Conservation (phyloP, 2,888 invertebrate species). For the Erannis defoliaria region DNA sequence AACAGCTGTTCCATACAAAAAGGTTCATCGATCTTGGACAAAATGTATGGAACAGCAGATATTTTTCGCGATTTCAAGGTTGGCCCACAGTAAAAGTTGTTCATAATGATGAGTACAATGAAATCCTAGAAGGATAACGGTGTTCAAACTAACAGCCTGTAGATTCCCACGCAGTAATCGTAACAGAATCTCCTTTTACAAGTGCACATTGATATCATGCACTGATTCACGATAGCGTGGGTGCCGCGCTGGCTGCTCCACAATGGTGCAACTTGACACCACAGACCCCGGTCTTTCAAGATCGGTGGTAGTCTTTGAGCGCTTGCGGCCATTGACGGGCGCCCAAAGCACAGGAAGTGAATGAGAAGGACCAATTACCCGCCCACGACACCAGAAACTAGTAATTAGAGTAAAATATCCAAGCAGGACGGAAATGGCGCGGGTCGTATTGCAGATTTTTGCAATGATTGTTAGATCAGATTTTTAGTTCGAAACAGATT, state of each 20-base stretch:
- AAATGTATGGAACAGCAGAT: too few relatives aligned
- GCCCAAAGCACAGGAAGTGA: constrained; percentile 83
- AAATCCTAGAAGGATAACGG: too few relatives aligned
- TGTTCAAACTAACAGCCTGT: too few relatives aligned
- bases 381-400: constrained; percentile 83
- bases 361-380: constrained; percentile 83
- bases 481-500: too few relatives aligned
- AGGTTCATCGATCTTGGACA: too few relatives aligned
- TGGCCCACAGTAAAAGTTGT: too few relatives aligned
- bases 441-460: constrained; percentile 41
- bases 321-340: constrained; percentile 59
- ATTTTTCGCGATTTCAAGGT: too few relatives aligned
- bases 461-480: constrained; percentile 18
- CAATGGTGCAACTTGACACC: constrained; percentile 78
- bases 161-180: constrained; percentile 41
- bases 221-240: constrained; percentile 59
- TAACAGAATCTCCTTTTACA: constrained; percentile 34
- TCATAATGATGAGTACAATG: too few relatives aligned
- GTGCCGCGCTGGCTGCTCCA: constrained; percentile 70
- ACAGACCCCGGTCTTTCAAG: constrained; percentile 52
- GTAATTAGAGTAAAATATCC: constrained; percentile 83
- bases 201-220: constrained; percentile 52
- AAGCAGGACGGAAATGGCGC: constrained; percentile 70
- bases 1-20: too few relatives aligned
- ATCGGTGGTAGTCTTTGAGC: constrained; percentile 65